Base-by-base conservation (phyloP, 2,797 vertebrate species). In the Neomorphus geoffroyi region DNA sequence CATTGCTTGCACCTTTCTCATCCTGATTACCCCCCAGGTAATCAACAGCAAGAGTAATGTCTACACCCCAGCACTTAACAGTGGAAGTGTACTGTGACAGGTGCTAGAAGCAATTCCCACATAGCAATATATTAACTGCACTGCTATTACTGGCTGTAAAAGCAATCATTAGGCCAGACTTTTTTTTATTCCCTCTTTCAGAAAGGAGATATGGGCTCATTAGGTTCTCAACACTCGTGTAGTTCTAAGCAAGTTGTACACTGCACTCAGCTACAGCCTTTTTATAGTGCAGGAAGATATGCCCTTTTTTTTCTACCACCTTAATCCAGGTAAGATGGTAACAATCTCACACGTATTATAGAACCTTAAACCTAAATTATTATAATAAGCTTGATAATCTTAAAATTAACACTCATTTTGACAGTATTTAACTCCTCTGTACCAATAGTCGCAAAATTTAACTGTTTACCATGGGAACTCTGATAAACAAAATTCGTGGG, bases 51-150 rank as follows among this genome's bases (percentile, higher is more conserved):
- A 80, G 64, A 82, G 48, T 33, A 77, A 46, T 37, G 48, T 61
- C 92, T 93, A 86, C 85, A 90, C 72, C 69, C 75, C 53, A 61
- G 57, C 78, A 80, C 75, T 96, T 92, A 95, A 72, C 22, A 0
- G 69, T 28, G 50, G 57, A 50, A 69, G 72, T 77, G 30, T 23
- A 11, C 53, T 77, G 58, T 82, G 69, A 77, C 79, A 94, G 93
- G 87, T 92, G 85, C 72, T 87, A 71, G 61, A 71, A 95, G 90
- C 61, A 91, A 80, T 94, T 93, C 61, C 41, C 85, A 85, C 75
- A 43, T n/a, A 78, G 72, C 79, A 90, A 46, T 94, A 53, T 78
- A 85, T 89, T 96, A 93, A 71, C 90, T 87, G 37, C 19, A 39
- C 50, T 64, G 71, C 60, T 88, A 41, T 69, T 80, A 13, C 92